Evolutionary conservation across 2,797 vertebrate species (phyloP).

Genomic region (Sternotherus odoratus): DNA sequence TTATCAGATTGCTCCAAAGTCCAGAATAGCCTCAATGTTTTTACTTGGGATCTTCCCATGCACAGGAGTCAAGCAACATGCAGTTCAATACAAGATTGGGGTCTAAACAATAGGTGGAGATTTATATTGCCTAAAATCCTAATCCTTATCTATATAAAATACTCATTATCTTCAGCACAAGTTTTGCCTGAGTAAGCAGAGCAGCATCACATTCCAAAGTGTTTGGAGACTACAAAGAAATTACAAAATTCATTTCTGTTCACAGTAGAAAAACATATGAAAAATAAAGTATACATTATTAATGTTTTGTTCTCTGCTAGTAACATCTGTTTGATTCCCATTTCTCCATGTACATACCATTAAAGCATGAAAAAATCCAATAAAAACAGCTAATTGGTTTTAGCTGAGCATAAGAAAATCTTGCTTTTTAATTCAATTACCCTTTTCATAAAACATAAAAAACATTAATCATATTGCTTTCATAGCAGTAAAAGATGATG

Average conservation of each 20-base stretch:
- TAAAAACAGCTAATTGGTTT: neutral
- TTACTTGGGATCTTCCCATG: neutral
- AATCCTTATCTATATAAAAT: neutral
- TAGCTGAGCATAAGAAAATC: neutral
- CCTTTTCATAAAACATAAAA: neutral
- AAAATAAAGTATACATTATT: neutral
- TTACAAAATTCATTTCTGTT: neutral
- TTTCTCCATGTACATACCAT: neutral
- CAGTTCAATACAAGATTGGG: neutral
- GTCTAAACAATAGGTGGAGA: neutral
- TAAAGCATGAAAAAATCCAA: neutral
- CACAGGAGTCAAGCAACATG: rapidly evolving
- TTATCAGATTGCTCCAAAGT: neutral
- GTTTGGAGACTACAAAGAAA: neutral
- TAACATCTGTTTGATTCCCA: neutral
- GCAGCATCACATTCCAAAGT: neutral
- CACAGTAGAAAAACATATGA: neutral
- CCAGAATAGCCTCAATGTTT: no score
- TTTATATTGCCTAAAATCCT: neutral
- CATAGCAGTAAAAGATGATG: neutral
- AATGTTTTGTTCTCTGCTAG: neutral
- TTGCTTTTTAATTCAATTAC: conserved; percentile 1
- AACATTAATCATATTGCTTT: neutral
- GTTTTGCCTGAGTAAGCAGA: neutral
- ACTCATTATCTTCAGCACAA: neutral